Evolutionary conservation across 1,140 invertebrate genomes (phyloP).

Genomic region (Atta texana): DNA sequence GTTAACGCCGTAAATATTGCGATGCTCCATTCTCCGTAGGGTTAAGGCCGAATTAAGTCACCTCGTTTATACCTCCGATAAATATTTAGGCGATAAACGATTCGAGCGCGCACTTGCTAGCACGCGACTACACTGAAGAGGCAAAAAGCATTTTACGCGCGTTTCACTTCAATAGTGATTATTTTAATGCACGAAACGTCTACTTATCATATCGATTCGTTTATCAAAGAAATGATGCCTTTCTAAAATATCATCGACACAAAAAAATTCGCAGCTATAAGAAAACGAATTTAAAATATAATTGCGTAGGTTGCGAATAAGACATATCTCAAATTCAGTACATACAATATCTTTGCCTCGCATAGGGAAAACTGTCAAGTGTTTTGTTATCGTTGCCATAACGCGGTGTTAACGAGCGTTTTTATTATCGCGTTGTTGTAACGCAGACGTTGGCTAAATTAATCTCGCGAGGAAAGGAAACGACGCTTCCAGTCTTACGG

Average conservation of each 20-base stretch:
- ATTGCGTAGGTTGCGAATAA: not conserved
- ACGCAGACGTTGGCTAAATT: conserved; percentile 65
- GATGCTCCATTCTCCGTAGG: conserved; percentile 34
- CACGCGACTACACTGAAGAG: conserved; percentile 62
- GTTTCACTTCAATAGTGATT: not conserved
- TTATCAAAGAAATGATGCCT: not conserved
- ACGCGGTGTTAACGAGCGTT: conserved; percentile 61
- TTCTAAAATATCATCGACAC: not conserved
- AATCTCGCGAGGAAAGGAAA: conserved; percentile 63
- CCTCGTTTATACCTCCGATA: conserved; percentile 78
- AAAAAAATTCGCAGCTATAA: not conserved
- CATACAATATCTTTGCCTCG: not conserved
- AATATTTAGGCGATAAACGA: conserved; percentile 81
- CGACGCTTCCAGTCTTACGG: conserved; percentile 50
- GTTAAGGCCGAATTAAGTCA: conserved; percentile 68
- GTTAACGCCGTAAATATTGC: conserved; percentile 50
- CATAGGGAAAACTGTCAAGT: not conserved
- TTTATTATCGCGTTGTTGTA: conserved; percentile 49
- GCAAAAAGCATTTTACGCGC: conserved; percentile 57
- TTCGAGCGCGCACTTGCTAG: conserved; percentile 73
- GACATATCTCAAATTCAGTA: not conserved
- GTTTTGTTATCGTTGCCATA: conserved; percentile 26
- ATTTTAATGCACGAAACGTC: not conserved
- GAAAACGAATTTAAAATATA: not conserved
- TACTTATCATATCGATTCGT: not conserved